These are phyloP conservation scores for Muntiacus reevesi DNA, from an alignment of 2,113 vertebrate genomes.

Conservation along the genomic window DNA sequence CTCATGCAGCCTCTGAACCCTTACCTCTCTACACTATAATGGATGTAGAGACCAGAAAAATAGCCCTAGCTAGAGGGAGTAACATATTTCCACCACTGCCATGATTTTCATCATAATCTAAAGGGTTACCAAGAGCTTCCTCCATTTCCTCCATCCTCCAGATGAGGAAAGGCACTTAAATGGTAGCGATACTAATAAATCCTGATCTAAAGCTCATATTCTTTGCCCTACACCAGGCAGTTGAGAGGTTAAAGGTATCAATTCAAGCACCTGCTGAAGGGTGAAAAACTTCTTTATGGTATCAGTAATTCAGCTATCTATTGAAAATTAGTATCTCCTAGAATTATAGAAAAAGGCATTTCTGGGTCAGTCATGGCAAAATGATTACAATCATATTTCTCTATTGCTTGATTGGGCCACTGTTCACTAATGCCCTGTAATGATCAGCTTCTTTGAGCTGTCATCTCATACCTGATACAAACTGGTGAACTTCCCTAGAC, in stretches of 20 bases:
- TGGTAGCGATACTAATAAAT: neutral
- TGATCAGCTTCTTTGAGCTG: conserved; percentile 5
- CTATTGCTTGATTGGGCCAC: conserved; percentile 19
- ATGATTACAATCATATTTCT: neutral
- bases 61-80: neutral
- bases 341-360: neutral
- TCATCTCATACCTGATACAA: neutral
- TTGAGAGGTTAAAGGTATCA: neutral
- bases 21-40: neutral
- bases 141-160: neutral
- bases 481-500: conserved; percentile 32
- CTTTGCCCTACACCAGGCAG: neutral
- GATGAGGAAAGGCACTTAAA: neutral
- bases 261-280: conserved; percentile 5
- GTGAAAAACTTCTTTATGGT: neutral
- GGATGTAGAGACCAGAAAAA: neutral
- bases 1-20: neutral
- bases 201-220: neutral
- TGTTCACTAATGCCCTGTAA: neutral
- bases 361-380: conserved; percentile 11
- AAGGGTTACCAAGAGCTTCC: neutral
- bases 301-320: neutral
- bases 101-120: neutral
- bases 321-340: neutral
- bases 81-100: neutral